These are phyloP conservation scores for Brienomyrus longianalis DNA, from an alignment of 2,113 vertebrate genomes.

Conservation along the genomic window DNA sequence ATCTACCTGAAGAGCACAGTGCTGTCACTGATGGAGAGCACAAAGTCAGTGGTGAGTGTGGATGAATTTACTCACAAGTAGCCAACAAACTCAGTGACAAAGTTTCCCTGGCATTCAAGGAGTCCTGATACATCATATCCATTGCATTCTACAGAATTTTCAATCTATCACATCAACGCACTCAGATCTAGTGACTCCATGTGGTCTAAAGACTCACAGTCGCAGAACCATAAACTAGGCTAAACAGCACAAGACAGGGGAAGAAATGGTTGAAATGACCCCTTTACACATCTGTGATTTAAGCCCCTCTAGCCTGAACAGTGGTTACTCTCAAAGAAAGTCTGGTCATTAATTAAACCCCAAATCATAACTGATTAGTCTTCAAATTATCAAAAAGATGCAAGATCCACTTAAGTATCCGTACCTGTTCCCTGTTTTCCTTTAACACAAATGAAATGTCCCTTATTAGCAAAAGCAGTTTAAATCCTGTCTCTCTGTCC, in stretches of 20 bases:
- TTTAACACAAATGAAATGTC: not conserved
- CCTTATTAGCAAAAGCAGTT: not conserved
- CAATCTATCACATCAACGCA: not conserved
- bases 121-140: not conserved
- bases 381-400: not conserved
- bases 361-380: not conserved
- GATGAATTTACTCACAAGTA: not conserved
- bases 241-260: not conserved
- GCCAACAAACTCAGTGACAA: not conserved
- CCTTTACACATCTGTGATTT: not conserved
- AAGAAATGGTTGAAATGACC: not conserved
- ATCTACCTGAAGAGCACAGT: constrained; percentile 20
- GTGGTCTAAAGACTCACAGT: not conserved
- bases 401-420: not conserved
- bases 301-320: not conserved
- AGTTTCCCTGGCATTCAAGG: not conserved
- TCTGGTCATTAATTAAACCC: not conserved
- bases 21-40: constrained; percentile 27
- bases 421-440: not conserved
- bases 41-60: constrained; percentile 15
- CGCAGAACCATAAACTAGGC: not conserved
- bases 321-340: not conserved
- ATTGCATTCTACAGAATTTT: not conserved
- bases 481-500: not conserved
- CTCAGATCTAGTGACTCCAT: not conserved